phyloP scores from a whole-genome alignment of 2,888 invertebrate genomes.

The Pinctada fucata region DNA sequence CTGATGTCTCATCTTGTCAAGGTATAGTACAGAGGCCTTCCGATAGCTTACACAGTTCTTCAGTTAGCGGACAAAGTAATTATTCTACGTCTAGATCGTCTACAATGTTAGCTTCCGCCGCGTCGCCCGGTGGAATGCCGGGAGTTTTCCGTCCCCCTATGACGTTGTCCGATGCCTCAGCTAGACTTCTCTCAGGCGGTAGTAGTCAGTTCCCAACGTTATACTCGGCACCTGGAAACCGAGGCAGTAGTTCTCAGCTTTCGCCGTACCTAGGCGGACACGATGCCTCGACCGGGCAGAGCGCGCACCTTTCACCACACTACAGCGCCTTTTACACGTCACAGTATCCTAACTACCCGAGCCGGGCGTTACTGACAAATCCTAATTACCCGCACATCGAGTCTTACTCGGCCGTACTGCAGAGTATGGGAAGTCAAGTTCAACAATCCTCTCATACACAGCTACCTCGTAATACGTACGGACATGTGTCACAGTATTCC shows the following conservation, averaged over 20 bases:
- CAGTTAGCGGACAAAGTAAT: conserved; percentile 13
- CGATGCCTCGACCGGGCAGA: conserved; percentile 40
- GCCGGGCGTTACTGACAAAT: conserved; percentile 39
- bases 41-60: conserved; percentile 50
- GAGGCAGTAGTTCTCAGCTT: conserved; percentile 34
- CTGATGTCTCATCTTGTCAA: conserved; percentile 51
- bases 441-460: conserved; percentile 66
- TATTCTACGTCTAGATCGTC: conserved; percentile 25
- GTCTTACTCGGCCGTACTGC: conserved; percentile 71
- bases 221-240: conserved; percentile 35
- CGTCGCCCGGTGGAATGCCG: conserved; percentile 49
- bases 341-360: conserved; percentile 52
- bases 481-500: conserved; percentile 53
- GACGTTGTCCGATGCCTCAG: conserved; percentile 56
- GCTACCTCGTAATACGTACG: conserved; percentile 58
- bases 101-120: conserved; percentile 45
- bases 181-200: conserved; percentile 44
- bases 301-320: conserved; percentile 54
- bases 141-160: conserved; percentile 62
- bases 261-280: conserved; percentile 30
- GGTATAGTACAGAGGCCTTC: conserved; percentile 29
- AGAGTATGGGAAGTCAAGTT: conserved; percentile 70
- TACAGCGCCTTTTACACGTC: conserved; percentile 63
- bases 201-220: conserved; percentile 32
- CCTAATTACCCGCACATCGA: conserved; percentile 64